phyloP scores from a whole-genome alignment of 1,140 invertebrate species.

The Apis dorsata region DNA sequence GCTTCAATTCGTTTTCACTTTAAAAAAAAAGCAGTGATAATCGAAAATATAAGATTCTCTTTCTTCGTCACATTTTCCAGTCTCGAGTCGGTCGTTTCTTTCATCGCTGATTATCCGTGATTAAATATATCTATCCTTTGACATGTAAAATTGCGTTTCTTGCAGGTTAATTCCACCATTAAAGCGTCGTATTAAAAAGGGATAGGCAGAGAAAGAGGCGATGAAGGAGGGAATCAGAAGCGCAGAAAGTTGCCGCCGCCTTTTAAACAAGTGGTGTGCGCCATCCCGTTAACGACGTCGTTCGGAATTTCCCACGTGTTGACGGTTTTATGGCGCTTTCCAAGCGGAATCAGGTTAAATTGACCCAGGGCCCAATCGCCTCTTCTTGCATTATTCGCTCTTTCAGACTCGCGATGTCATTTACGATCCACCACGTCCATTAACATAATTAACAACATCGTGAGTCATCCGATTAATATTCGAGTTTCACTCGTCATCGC shows the following conservation, averaged over 20 bases:
- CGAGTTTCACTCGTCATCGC: slow-evolving; percentile 2
- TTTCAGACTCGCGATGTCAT: slow-evolving; percentile 8
- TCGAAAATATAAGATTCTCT: too few relatives aligned
- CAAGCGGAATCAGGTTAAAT: slow-evolving; percentile 36
- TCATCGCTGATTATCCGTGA: background rate
- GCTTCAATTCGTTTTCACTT: too few relatives aligned
- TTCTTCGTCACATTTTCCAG: too few relatives aligned
- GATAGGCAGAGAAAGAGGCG: background rate
- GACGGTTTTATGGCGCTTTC: slow-evolving; percentile 52
- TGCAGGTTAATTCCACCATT: background rate
- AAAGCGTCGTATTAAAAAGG: background rate
- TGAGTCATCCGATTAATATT: slow-evolving; percentile 58
- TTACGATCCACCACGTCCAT: slow-evolving; percentile 49
- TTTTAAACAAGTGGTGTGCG: slow-evolving; percentile 49
- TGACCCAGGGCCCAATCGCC: background rate
- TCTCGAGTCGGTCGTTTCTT: background rate
- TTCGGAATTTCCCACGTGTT: slow-evolving; percentile 58
- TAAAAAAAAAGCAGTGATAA: background rate
- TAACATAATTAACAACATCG: slow-evolving; percentile 64
- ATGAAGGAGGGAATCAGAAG: slow-evolving; percentile 22
- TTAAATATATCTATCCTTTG: background rate
- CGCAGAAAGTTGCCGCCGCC: slow-evolving; percentile 39
- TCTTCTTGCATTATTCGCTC: background rate
- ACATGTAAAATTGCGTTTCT: background rate
- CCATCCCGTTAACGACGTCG: slow-evolving; percentile 53